phyloP scores from a whole-genome alignment of 2,888 invertebrate species.

The Pandemis cinnamomeana region DNA sequence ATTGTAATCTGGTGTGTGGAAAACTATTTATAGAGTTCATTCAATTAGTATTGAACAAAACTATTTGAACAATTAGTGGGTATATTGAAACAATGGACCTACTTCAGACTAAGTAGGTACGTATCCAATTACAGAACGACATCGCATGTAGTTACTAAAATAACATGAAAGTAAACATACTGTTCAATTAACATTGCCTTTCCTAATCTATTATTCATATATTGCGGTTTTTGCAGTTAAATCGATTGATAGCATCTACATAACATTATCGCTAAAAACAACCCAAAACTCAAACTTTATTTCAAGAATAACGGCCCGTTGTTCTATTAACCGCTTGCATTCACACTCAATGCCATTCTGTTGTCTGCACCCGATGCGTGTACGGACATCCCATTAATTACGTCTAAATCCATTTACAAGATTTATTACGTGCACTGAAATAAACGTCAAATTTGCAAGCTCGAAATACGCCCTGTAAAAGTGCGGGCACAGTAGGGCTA shows the following conservation, averaged over 20 bases:
- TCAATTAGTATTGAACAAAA: no score
- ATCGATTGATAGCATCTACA: no score
- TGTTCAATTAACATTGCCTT: no score
- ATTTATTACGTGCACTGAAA: constrained; percentile 66
- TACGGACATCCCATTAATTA: constrained; percentile 77
- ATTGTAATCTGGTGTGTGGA: no score
- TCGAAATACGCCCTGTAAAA: constrained; percentile 13
- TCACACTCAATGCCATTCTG: constrained; percentile 72
- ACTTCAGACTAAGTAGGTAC: background rate
- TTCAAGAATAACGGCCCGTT: constrained; percentile 68
- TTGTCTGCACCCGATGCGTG: constrained; percentile 57
- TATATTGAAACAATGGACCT: background rate
- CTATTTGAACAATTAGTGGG: background rate
- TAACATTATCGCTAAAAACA: constrained; percentile 1
- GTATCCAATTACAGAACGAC: background rate
- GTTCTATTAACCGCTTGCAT: constrained; percentile 70
- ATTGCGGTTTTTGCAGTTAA: no score
- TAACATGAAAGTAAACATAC: no score
- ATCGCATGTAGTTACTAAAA: background rate
- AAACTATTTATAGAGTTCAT: no score
- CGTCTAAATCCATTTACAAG: constrained; percentile 74
- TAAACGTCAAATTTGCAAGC: constrained; percentile 18
- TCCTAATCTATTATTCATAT: no score
- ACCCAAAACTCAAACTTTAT: constrained; percentile 48
- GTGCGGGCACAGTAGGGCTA: constrained; percentile 7